Conservation (phyloP, 2,797 vertebrate genomes). For the Picus viridis region DNA sequence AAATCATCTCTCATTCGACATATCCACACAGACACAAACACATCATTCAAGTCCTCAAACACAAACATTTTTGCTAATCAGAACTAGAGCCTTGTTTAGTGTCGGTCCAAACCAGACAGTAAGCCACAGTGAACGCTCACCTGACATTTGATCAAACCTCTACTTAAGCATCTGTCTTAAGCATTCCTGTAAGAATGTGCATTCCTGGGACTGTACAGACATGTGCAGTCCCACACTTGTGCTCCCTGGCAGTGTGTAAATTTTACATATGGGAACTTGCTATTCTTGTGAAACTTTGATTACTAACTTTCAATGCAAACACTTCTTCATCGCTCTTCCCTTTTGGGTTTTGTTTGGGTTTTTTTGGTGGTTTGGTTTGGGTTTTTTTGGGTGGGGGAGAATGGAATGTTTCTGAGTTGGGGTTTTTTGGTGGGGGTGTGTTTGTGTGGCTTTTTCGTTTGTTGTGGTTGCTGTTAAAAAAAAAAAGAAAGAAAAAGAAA, state of each 20-base stretch:
- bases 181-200: neutral
- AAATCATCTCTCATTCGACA: neutral
- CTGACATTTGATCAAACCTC: neutral
- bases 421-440: too few species aligned
- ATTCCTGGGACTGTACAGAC: slow-evolving; percentile 14
- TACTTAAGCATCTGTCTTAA: neutral
- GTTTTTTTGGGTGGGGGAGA: too few species aligned
- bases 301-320: neutral
- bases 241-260: neutral
- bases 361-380: too few species aligned
- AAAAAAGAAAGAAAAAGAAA: neutral
- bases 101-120: neutral
- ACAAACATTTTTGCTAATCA: neutral
- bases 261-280: neutral
- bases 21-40: neutral
- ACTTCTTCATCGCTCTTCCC: neutral
- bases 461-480: too few species aligned
- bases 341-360: neutral
- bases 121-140: neutral
- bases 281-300: neutral
- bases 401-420: too few species aligned
- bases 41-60: neutral
- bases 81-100: neutral
- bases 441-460: neutral
- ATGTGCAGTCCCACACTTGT: neutral